Conservation (phyloP, 2,113 vertebrate genomes). For the Nicator chloris region DNA sequence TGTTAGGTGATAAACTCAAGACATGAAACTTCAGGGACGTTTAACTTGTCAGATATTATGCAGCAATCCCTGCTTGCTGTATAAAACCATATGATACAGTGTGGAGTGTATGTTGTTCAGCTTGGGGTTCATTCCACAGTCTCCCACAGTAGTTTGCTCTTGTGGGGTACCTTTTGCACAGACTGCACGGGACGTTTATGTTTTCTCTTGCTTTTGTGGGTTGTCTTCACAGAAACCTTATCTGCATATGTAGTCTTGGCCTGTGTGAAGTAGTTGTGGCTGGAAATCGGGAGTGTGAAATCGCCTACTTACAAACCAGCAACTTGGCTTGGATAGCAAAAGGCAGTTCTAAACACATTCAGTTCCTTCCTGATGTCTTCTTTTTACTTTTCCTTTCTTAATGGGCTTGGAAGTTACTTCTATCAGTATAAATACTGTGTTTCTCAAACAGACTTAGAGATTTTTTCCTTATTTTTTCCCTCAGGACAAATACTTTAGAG, state of each 20-base stretch:
- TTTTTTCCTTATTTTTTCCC: neutral
- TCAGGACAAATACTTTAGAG: neutral
- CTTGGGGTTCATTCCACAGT: neutral
- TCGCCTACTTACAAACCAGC: neutral
- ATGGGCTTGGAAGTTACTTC: neutral
- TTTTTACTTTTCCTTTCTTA: neutral
- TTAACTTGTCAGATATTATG: neutral
- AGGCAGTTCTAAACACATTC: neutral
- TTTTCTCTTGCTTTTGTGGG: neutral
- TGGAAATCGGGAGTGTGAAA: neutral
- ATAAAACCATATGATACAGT: rapidly evolving
- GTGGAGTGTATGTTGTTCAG: neutral
- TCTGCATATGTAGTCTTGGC: neutral
- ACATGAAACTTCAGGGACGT: neutral
- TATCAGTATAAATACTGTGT: neutral
- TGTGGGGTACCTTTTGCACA: neutral
- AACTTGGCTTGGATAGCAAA: neutral
- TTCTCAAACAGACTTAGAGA: neutral
- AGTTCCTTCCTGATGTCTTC: neutral
- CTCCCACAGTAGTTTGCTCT: neutral
- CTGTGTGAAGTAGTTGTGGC: neutral
- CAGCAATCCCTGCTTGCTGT: neutral
- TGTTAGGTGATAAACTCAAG: neutral
- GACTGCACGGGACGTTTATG: neutral
- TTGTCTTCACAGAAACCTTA: neutral